Base-by-base conservation (phyloP, 2,888 invertebrate species). In the Lacanobia oleracea region DNA sequence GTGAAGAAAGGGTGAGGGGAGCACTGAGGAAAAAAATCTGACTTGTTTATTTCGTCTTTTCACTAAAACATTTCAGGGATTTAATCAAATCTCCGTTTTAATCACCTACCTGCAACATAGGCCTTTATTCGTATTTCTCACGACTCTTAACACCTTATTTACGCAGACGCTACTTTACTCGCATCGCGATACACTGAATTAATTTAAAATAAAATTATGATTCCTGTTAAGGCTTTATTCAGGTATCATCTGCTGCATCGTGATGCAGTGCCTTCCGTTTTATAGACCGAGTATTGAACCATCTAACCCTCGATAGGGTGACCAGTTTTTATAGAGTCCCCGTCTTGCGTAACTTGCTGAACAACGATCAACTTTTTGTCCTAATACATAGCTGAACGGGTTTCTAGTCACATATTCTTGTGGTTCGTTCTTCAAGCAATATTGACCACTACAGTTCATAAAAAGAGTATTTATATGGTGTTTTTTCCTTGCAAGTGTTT, bases 261-360 rank as follows among this genome's bases (percentile, higher is more conserved):
- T 79, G 82, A 83, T 78, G 72, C 61, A 72, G 82, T 82, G 85
- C 84, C 89, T 91, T 92, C 92, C 89, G 89, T 90, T 93, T 91
- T 88, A 82, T 79, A 77, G 75, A 75, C 78, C 79, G 83, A 89
- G 92, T 91, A 89, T 91, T 93, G 93, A 94, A 95, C 93, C 94
- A 93, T 93, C 92, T 92, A 92, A 90, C 90, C 87, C 91, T 92
- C 88, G 90, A 93, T 93, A 94, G 93, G 92, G 93, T 93, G 93
- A 93, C 92, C 82, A 87, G 89, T 94, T 94, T 94, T 95, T 95
- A 91, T 91, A 83, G 79, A 87, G 86, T 78, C 86, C 89, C 89
- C 88, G 87, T 94, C 94, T 94, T 95, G 95, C 94, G 94, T 95
- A 95, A 95, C 95, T 91, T 80, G 93, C 90, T 88, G 86, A 87